Conservation (phyloP, 2,888 invertebrate species). For the Lasioglossum pauxillum region DNA sequence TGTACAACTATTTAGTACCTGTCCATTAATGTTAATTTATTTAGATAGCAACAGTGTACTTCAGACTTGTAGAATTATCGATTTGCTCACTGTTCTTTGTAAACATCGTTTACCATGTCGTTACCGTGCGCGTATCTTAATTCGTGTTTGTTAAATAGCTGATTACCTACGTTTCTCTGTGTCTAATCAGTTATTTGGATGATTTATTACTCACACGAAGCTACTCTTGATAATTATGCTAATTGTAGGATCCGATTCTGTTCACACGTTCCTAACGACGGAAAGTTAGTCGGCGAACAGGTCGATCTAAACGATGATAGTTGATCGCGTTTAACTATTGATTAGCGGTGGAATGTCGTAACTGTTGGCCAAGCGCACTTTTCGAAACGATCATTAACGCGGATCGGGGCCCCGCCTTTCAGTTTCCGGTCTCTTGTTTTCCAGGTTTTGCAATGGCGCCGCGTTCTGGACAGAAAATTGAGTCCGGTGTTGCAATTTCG, state of each 20-base stretch:
- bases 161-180: not conserved
- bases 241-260: not conserved
- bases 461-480: slow-evolving; percentile 15
- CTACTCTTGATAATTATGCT: not conserved
- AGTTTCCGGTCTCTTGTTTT: slow-evolving; percentile 35
- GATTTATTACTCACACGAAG: not conserved
- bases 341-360: slow-evolving; percentile 5
- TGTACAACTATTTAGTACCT: not conserved
- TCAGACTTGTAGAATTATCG: not conserved
- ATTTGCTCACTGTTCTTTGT: not conserved
- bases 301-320: not conserved
- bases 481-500: slow-evolving; percentile 1
- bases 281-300: not conserved
- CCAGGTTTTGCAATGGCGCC: slow-evolving; percentile 37
- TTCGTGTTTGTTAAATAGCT: not conserved
- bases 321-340: slow-evolving; percentile 4
- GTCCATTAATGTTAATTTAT: not conserved
- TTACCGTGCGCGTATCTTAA: not conserved
- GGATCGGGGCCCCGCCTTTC: slow-evolving; percentile 28
- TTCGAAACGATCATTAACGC: slow-evolving; percentile 45
- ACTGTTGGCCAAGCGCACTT: slow-evolving; percentile 2
- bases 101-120: not conserved
- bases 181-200: not conserved
- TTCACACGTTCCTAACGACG: not conserved
- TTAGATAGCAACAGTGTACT: not conserved